A percentile compares a stretch with the other conserved stretches of the same genome.
These are phyloP conservation scores for Physeter macrocephalus DNA, from an alignment of 2,113 vertebrate species.

Conservation along the genomic window DNA sequence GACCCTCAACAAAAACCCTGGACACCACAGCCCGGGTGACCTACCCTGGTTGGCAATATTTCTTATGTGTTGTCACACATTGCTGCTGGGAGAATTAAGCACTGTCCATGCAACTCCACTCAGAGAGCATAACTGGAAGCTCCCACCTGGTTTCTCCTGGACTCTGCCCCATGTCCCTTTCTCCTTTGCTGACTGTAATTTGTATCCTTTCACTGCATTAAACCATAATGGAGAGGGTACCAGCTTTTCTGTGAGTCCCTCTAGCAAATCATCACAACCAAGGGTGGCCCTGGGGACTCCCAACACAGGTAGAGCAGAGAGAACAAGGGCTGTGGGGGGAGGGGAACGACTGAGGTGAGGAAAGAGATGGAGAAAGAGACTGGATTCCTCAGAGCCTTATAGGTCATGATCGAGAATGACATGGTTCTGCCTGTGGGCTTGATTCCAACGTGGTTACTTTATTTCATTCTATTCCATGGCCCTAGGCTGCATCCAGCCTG, in stretches of 20 bases:
- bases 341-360: background rate
- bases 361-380: background rate
- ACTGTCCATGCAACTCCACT: background rate
- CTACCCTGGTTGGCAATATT: background rate
- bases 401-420: background rate
- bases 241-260: background rate
- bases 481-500: background rate
- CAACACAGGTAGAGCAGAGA: background rate
- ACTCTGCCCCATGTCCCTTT: background rate
- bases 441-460: background rate
- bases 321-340: background rate
- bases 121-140: background rate
- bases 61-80: background rate
- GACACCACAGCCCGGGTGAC: background rate
- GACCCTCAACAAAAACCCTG: background rate
- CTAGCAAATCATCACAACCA: background rate
- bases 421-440: background rate
- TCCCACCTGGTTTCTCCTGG: background rate
- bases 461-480: background rate
- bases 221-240: background rate
- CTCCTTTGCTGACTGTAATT: background rate
- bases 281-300: background rate
- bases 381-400: background rate
- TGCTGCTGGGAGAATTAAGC: background rate
- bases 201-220: background rate